Percentiles rank a stretch among this genome's conserved stretches.
These are phyloP conservation scores for Hycleus cichorii DNA, from an alignment of 1,140 invertebrate species.

Conservation along the genomic window DNA sequence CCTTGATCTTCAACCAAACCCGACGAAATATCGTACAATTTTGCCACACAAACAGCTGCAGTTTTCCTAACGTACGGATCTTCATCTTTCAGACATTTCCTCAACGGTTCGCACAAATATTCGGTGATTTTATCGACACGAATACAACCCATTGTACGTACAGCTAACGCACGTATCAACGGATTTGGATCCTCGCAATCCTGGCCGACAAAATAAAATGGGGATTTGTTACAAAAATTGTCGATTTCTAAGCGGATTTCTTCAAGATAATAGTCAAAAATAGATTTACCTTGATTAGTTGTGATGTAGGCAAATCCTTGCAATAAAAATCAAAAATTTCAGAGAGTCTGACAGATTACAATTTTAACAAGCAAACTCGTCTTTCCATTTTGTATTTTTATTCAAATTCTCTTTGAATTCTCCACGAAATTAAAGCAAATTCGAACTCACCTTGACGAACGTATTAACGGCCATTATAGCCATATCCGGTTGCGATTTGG, in stretches of 20 bases:
- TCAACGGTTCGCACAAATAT: constrained; percentile 96
- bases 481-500: constrained; percentile 99
- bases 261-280: not conserved
- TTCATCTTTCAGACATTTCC: constrained; percentile 98
- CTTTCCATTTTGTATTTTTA: not conserved
- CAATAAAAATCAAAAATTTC: constrained; percentile 11
- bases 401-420: too few species aligned
- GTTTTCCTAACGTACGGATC: constrained; percentile 99
- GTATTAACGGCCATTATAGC: constrained; percentile 99
- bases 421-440: not conserved
- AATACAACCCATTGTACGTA: constrained; percentile 99
- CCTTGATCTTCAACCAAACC: constrained; percentile 96
- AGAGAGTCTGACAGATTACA: not conserved
- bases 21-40: constrained; percentile 98
- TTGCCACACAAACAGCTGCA: constrained; percentile 98
- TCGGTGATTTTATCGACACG: constrained; percentile 99
- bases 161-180: constrained; percentile 94
- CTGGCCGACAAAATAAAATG: constrained; percentile 44
- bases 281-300: constrained; percentile 49
- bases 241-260: not conserved
- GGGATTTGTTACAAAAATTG: not conserved
- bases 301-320: constrained; percentile 52
- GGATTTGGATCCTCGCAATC: constrained; percentile 99
- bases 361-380: constrained; percentile 10
- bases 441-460: constrained; percentile 86